Percentiles rank a stretch among this genome's conserved stretches.
phyloP scores from a whole-genome alignment of 2,113 vertebrate species.

The Bothrops jararaca region DNA sequence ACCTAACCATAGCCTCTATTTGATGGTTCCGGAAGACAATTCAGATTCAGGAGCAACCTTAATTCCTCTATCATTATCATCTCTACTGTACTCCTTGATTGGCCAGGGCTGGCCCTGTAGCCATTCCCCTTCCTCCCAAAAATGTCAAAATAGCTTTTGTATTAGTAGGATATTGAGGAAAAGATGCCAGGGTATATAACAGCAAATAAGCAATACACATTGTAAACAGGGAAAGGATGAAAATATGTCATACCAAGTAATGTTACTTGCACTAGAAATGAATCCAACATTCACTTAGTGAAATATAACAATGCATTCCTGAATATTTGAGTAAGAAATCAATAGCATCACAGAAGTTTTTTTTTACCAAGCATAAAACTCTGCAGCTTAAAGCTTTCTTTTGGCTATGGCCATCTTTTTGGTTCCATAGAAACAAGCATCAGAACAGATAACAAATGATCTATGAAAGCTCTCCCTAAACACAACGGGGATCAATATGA shows the following conservation, averaged over 20 bases:
- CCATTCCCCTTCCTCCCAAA: no score
- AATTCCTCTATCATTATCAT: not conserved
- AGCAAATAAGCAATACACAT: not conserved
- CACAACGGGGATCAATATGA: constrained; percentile 12
- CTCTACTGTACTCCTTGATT: not conserved
- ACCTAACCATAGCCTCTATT: not conserved
- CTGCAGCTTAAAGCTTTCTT: not conserved
- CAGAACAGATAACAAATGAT: constrained; percentile 12
- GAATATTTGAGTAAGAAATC: not conserved
- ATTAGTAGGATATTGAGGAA: not conserved
- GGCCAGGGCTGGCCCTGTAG: not conserved
- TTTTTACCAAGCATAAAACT: not conserved
- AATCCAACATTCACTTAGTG: not conserved
- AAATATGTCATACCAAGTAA: not conserved
- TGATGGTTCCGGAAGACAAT: not conserved
- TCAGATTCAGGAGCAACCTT: not conserved
- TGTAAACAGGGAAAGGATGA: not conserved
- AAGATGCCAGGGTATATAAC: not conserved
- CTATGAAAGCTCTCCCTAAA: constrained; percentile 14
- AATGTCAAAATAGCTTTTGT: not conserved
- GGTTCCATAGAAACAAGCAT: not conserved
- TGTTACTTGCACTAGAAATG: not conserved
- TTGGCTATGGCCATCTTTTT: not conserved
- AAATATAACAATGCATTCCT: not conserved
- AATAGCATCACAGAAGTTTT: not conserved